Base-by-base conservation (phyloP, 1,140 invertebrate genomes). In the Neodiprion virginianus region DNA sequence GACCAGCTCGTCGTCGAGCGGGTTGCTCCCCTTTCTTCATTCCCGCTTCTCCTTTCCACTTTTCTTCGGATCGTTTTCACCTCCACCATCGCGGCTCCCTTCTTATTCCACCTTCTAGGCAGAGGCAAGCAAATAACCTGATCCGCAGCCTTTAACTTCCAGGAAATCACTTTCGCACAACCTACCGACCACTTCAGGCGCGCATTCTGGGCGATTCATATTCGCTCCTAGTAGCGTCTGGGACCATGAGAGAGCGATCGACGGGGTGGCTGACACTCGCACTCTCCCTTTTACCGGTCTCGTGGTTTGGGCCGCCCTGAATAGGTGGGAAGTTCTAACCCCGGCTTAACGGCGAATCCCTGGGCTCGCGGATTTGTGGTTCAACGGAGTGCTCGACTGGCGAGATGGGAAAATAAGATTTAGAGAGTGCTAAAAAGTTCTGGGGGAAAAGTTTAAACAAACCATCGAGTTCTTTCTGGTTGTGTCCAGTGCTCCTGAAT, bases 101-200 rank as follows among this genome's bases (percentile, higher is more conserved):
- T 21, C 48, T 40, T 71, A 48, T 71, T 40, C 21, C 9, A 12
- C 48, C 70, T 71, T 14, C 9, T 71, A 21, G 61, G 21, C 17
- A 40, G 66, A 69, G 48, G 7, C 23, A 47, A 61, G 49, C 21
- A 69, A 50, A 48, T 14, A 70, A n/a, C 82, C 81, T 83, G 83
- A 86, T 87, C 83, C 81, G 80, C 77, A 80, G 86, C 85, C 86
- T 87, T 88, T 85, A 86, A 87, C 86, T 86, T 86, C 83, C 81
- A 80, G 84, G 84, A 88, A 88, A 88, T 87, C 86, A 88, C 86
- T 87, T 88, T 85, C 82, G 86, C 86, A 61, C 53, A 61, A 17
- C 53, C 53, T 17, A 61, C 8, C 53, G 53, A 61, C 11, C 53
- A 61, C n/a, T 14, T 12, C 53, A 61, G 53, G 53, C 28, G n/a